Percentiles rank a stretch among this genome's conserved stretches.
Evolutionary conservation across 2,888 invertebrate genomes (phyloP).

Genomic region (Phania funesta): DNA sequence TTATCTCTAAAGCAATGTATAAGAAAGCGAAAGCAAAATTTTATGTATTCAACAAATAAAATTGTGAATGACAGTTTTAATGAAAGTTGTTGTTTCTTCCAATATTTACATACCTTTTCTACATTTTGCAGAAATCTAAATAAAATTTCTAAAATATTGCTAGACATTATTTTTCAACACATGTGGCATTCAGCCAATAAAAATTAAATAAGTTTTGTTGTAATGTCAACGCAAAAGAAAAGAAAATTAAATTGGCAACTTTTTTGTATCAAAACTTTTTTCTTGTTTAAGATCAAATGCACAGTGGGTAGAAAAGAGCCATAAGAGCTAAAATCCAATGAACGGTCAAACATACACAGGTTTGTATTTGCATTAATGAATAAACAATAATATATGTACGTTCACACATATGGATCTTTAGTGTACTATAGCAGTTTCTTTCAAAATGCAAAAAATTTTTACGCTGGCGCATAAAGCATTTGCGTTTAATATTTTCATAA

Average conservation of each 20-base stretch:
- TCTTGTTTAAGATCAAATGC: not conserved
- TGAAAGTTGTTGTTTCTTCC: constrained; percentile 8
- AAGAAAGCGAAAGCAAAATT: too few relatives aligned
- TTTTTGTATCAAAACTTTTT: not conserved
- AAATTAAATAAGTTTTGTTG: constrained; percentile 2
- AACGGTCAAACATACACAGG: not conserved
- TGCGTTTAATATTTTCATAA: too few relatives aligned
- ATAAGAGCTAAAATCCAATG: not conserved
- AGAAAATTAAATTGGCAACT: constrained; percentile 32
- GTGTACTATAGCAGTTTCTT: too few relatives aligned
- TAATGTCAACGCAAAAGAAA: constrained; percentile 2
- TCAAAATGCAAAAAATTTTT: too few relatives aligned
- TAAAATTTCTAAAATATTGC: constrained; percentile 8
- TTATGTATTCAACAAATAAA: not conserved
- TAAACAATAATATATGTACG: too few relatives aligned
- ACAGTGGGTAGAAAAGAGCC: not conserved
- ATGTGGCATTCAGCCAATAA: constrained; percentile 58
- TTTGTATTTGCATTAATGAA: not conserved
- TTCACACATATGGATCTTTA: too few relatives aligned
- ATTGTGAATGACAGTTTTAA: not conserved
- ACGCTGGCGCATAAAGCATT: too few relatives aligned
- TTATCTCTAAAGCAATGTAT: too few relatives aligned
- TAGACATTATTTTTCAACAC: constrained; percentile 32
- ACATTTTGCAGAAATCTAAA: constrained; percentile 6
- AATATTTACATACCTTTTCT: constrained; percentile 27